Conservation (phyloP, 2,888 invertebrate genomes). For the Tipula unca region DNA sequence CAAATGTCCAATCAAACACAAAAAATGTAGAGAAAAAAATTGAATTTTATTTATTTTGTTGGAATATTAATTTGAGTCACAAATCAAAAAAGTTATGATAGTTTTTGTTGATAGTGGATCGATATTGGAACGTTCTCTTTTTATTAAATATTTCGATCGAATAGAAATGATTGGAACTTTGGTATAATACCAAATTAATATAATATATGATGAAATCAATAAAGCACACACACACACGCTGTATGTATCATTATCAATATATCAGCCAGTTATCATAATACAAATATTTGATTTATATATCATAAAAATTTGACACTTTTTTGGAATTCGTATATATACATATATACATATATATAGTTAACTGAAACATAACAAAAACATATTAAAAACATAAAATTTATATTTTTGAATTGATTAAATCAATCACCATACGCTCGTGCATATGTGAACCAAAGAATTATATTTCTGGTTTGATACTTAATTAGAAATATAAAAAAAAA, state of each 20-base stretch:
- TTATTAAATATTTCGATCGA: neutral
- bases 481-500: neutral
- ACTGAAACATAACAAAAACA: neutral
- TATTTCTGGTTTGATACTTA: neutral
- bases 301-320: neutral
- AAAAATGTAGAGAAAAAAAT: neutral
- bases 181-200: neutral
- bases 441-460: neutral
- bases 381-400: neutral
- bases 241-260: neutral
- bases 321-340: neutral
- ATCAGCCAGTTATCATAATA: neutral
- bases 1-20: neutral
- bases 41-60: neutral
- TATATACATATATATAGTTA: too few species aligned
- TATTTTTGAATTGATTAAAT: conserved; percentile 2
- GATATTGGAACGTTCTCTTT: neutral
- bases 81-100: conserved; percentile 8
- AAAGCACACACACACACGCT: neutral
- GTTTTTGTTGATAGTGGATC: neutral
- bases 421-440: neutral
- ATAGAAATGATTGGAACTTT: neutral
- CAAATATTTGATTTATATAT: neutral
- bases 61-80: neutral
- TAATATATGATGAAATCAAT: neutral